phyloP scores from a whole-genome alignment of 2,113 vertebrate species.

The Channa maculata region DNA sequence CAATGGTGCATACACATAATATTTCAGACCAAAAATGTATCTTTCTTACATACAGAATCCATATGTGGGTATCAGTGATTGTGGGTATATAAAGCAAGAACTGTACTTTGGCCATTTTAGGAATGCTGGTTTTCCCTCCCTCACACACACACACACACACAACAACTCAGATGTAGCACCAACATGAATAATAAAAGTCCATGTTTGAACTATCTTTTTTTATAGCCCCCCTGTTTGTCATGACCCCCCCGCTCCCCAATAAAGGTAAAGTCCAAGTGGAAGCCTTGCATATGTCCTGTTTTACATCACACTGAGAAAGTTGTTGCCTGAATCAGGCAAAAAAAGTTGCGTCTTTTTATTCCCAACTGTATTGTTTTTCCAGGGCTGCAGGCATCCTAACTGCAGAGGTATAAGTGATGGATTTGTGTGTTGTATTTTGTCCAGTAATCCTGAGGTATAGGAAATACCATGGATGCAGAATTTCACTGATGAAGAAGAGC shows the following conservation, averaged over 20 bases:
- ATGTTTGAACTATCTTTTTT: conserved; percentile 44
- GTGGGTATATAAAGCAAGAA: conserved; percentile 67
- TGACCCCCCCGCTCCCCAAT: conserved; percentile 76
- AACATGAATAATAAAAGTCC: conserved; percentile 52
- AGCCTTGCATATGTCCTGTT: conserved; percentile 76
- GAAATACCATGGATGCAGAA: conserved; percentile 89
- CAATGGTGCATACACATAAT: conserved; percentile 45
- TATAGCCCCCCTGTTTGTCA: conserved; percentile 25
- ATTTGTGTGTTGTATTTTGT: conserved; percentile 80
- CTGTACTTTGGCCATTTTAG: conserved; percentile 71
- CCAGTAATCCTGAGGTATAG: conserved; percentile 99
- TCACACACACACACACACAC: conserved; percentile 13
- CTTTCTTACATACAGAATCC: conserved; percentile 57
- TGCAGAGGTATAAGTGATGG: conserved; percentile 88
- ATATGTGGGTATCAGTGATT: conserved; percentile 68
- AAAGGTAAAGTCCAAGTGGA: conserved; percentile 81
- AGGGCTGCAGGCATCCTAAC: conserved; percentile 78
- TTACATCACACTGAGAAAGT: conserved; percentile 44
- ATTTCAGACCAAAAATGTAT: conserved; percentile 49
- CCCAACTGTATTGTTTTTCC: conserved; percentile 36
- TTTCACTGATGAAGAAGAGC: conserved; percentile 85
- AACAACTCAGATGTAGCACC: conserved; percentile 72
- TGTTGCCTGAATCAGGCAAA: conserved; percentile 35
- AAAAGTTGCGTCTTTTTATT: background rate
- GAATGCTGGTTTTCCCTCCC: conserved; percentile 46